Conservation (phyloP, 2,888 invertebrate genomes). For the Eucera pruinosa region DNA sequence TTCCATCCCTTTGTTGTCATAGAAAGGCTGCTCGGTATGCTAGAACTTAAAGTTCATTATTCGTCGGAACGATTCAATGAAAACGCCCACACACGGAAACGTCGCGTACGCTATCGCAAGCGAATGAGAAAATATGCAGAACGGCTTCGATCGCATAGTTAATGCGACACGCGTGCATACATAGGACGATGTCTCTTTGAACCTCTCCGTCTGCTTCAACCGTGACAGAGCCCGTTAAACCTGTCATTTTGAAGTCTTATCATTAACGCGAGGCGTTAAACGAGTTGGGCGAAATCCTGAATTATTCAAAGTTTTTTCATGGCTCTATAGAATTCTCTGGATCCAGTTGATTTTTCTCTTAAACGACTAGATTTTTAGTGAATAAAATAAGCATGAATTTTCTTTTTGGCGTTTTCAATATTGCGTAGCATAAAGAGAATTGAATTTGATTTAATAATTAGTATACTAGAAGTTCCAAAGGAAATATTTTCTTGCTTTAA, state of each 20-base stretch:
- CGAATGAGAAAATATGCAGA: slow-evolving; percentile 57
- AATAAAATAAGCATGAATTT: too few relatives aligned
- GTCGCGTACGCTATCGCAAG: slow-evolving; percentile 26
- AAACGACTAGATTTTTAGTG: too few relatives aligned
- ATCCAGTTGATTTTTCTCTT: too few relatives aligned
- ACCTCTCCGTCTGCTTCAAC: slow-evolving; percentile 18
- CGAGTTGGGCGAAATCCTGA: slow-evolving; percentile 43
- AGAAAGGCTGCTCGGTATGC: slow-evolving; percentile 29
- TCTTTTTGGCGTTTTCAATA: too few relatives aligned
- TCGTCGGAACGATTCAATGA: slow-evolving; percentile 49
- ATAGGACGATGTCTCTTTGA: slow-evolving; percentile 24
- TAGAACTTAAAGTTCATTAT: slow-evolving; percentile 52
- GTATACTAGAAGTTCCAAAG: too few relatives aligned
- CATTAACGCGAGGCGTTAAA: slow-evolving; percentile 37
- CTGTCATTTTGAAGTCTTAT: slow-evolving; percentile 54
- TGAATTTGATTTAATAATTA: too few relatives aligned
- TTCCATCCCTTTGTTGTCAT: slow-evolving; percentile 40
- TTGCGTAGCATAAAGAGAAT: too few relatives aligned
- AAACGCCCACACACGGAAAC: slow-evolving; percentile 19
- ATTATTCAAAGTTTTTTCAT: slow-evolving; percentile 43
- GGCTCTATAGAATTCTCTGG: too few relatives aligned
- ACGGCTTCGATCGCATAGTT: slow-evolving; percentile 48
- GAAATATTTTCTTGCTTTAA: too few relatives aligned
- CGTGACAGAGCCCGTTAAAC: slow-evolving; percentile 41
- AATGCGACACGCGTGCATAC: slow-evolving; percentile 46